Evolutionary conservation across 92 coral and sea anemone species (phyloP), one percentile per base, ranked within the genome.

Genomic region (Phymanthus crucifer): DNA sequence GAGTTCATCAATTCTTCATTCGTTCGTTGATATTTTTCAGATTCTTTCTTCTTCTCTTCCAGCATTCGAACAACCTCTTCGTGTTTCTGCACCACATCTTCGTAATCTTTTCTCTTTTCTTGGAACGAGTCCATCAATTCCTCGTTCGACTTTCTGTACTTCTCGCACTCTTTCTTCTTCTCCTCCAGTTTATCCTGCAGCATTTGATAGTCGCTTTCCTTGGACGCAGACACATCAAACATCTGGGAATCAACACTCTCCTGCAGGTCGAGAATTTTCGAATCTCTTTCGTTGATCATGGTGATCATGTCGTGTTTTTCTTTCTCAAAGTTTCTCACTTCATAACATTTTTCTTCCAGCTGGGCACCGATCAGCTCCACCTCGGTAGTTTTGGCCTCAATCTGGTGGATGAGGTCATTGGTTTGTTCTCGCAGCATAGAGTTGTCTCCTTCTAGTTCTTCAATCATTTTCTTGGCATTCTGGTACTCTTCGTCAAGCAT

Each of bases 221-320:
- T 90, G 4, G 83, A 81, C 12, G 85, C 57, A 12, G 94, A 74
- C 8, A 93, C 82, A 6, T 93, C 97, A 35, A 84, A 45, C 72
- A 88, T 74, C 78, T 90, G 98, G 12, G 92, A 84, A 27, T 93
- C 93, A 70, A 83, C 89, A 31, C 90, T 76, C 31, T 93, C 98
- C 74, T 95, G 93, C n/a, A 95, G 83, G 61, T 95, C 98, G n/a
- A 79, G 68, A 29, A 95, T 83, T 67, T 87, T 84, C 37, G 82
- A 84, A 68, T 95, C 99, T 40, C 92, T 82, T 61, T 93, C 98
- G 43, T 84, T 89, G 33, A 95, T 89, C 91, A 89, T 85, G 14
- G 70, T 79, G 78, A 95, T 74, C 72, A 95, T 76, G 45, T 61
- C 78, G 18, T 74, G 84, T 71, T 87, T 93, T 56, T 87, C 93